Evolutionary conservation across 2,888 invertebrate genomes (phyloP).

Genomic region (Odontocerum albicorne): DNA sequence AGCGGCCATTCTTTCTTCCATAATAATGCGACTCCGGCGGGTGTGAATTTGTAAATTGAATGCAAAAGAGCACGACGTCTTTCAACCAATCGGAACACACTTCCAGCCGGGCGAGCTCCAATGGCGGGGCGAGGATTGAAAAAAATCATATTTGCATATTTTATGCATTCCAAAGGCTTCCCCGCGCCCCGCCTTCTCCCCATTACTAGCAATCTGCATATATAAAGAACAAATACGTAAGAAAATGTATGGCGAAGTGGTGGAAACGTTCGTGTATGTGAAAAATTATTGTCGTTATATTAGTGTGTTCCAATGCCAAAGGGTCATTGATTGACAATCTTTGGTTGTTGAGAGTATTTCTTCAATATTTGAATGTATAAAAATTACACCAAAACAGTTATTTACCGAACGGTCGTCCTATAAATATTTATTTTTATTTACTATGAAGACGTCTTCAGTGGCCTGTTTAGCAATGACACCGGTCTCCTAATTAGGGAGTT

Average conservation of each 20-base stretch:
- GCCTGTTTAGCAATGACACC: no score
- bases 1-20: slow-evolving; percentile 2
- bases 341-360: neutral
- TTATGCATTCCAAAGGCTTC: slow-evolving; percentile 24
- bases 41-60: slow-evolving; percentile 22
- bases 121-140: slow-evolving; percentile 24
- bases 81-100: slow-evolving; percentile 24
- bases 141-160: slow-evolving; percentile 34
- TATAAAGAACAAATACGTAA: neutral
- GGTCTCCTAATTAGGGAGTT: no score
- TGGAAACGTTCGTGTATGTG: neutral
- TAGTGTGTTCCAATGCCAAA: neutral
- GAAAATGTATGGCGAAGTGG: neutral
- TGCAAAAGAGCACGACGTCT: slow-evolving; percentile 15
- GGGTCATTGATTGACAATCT: neutral
- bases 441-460: no score
- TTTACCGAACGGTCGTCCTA: no score
- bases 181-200: neutral
- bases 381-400: neutral
- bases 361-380: neutral
- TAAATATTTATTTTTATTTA: no score
- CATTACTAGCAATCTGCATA: neutral
- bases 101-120: slow-evolving; percentile 29
- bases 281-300: slow-evolving; percentile 7
- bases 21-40: neutral